Base-by-base conservation (phyloP, 1,140 invertebrate genomes). In the Latrodectus geometricus region DNA sequence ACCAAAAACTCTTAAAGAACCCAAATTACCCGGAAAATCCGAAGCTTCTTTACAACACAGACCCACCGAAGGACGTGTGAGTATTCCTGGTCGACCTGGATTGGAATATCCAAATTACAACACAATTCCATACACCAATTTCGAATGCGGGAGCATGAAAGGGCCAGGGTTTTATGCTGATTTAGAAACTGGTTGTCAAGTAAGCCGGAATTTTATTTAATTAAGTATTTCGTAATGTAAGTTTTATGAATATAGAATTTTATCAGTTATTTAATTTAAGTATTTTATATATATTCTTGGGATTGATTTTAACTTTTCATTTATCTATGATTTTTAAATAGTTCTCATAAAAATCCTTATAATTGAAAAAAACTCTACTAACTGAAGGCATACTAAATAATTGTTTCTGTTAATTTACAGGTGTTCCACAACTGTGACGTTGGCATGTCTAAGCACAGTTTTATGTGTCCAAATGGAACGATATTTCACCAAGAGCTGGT, bases 381-480 rank as follows among this genome's bases (percentile, higher is more conserved):
- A n/a, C n/a, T n/a, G n/a, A n/a, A n/a, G n/a, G n/a, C n/a, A n/a
- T n/a, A n/a, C n/a, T n/a, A n/a, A n/a, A n/a, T 35, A 35, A 35
- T 3, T 35, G 35, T 35, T 35, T 35, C 1, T 35, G 35, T 35
- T 35, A 35, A 35, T 35, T 35, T 35, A 35, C 50, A 88, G 88
- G 95, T 96, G 7, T 97, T 95, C 95, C 96, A 97, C 90, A 96
- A 96, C 89, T 97, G 96, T 89, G 96, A 97, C 91, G 92, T 96
- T 17, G 96, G 96, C 89, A 95, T 96, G n/a, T 95, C 96, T 11
- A 95, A 97, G 91, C 95, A 96, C 8, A 86, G 86, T 21, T 90
- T 90, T 76, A 81, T 90, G 8, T 90, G 90, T 74, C 89, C 89
- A 0, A 90, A 90, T 79, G 90, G 90, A 11, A 90, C 90, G 8